Evolutionary conservation across 2,113 vertebrate genomes (phyloP).

Genomic region (Malurus cyaneus): DNA sequence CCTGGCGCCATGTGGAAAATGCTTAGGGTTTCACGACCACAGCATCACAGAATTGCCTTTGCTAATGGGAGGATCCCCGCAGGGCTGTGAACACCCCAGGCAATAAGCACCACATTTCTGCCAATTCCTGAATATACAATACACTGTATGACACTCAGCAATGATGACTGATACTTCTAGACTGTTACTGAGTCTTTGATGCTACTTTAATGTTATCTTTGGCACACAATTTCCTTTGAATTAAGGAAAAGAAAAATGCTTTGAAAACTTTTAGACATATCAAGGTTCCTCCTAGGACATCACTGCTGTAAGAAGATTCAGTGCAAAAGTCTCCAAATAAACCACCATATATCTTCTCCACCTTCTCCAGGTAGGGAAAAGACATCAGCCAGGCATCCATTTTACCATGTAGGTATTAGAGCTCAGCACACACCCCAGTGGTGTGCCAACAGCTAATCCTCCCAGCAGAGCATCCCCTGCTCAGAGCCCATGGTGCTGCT

Average conservation of each 20-base stretch:
- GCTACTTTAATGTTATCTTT: background rate
- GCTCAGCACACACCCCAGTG: rapidly evolving
- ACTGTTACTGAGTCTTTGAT: background rate
- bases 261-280: background rate
- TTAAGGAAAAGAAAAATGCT: background rate
- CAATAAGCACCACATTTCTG: background rate
- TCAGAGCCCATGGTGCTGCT: background rate
- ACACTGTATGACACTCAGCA: background rate
- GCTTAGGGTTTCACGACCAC: background rate
- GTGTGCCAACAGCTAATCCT: background rate
- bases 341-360: background rate
- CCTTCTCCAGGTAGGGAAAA: background rate
- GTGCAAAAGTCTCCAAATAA: background rate
- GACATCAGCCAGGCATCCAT: background rate
- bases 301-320: background rate
- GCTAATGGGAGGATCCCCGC: background rate
- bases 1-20: background rate
- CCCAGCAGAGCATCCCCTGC: background rate
- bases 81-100: background rate
- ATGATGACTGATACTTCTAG: background rate
- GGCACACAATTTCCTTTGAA: background rate
- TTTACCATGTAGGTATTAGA: background rate
- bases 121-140: background rate
- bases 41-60: background rate
- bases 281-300: background rate